Conservation (phyloP, 2,888 invertebrate genomes). For the Labia minor region DNA sequence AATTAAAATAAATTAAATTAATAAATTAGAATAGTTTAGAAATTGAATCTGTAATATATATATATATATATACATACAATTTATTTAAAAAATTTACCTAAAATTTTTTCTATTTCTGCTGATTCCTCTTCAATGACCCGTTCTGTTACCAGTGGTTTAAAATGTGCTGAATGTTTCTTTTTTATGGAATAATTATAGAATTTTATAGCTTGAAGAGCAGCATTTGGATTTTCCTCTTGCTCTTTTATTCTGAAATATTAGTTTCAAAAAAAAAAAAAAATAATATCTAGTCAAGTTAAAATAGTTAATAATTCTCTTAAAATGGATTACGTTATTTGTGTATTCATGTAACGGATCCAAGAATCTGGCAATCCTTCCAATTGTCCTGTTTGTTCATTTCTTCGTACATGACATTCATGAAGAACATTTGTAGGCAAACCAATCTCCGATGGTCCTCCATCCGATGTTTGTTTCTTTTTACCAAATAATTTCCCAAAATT, state of each 20-base stretch:
- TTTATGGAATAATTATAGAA: conserved; percentile 81
- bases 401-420: conserved; percentile 77
- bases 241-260: conserved; percentile 53
- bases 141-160: conserved; percentile 72
- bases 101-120: conserved; percentile 65
- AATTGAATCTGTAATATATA: no score
- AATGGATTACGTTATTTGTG: conserved; percentile 56
- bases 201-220: conserved; percentile 81
- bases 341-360: conserved; percentile 68
- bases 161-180: conserved; percentile 57
- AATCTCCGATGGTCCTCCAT: conserved; percentile 51
- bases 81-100: conserved; percentile 49
- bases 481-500: conserved; percentile 36
- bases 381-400: conserved; percentile 69
- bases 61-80: conserved; percentile 30
- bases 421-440: conserved; percentile 76
- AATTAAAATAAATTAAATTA: not conserved
- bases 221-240: conserved; percentile 79
- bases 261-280: conserved; percentile 26
- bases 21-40: not conserved
- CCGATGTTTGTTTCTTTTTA: conserved; percentile 31
- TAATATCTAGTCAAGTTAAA: not conserved
- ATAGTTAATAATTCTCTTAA: not conserved
- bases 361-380: conserved; percentile 76
- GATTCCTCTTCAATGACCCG: conserved; percentile 71